Percentiles rank a stretch among this genome's conserved stretches.
These are phyloP conservation scores for Erethizon dorsatum DNA, from an alignment of 2,797 vertebrate genomes.

Conservation along the genomic window DNA sequence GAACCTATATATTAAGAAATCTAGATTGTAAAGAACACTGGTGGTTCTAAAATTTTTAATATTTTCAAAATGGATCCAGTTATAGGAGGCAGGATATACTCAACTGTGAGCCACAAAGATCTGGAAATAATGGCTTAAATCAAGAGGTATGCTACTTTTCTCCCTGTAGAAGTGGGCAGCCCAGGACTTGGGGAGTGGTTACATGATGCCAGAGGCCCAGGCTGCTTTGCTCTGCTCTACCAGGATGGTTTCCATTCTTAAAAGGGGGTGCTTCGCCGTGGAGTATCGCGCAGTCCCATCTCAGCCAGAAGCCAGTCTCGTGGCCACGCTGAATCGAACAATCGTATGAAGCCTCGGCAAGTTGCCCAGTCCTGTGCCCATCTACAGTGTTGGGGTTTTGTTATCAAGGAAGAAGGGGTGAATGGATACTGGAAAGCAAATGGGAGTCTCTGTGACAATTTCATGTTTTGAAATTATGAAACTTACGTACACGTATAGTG, in stretches of 20 bases:
- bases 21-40: not conserved
- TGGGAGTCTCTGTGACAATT: not conserved
- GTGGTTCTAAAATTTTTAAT: not conserved
- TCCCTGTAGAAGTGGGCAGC: not conserved
- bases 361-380: not conserved
- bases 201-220: not conserved
- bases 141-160: not conserved
- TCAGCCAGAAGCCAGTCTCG: too few species aligned
- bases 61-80: constrained; percentile 3
- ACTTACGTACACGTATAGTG: not conserved
- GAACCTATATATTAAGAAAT: constrained; percentile 27
- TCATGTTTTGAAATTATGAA: constrained; percentile 21
- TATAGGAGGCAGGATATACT: not conserved
- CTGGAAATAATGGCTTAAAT: constrained; percentile 13
- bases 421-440: not conserved
- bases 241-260: not conserved
- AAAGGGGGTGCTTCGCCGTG: not conserved
- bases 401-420: not conserved
- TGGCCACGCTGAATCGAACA: not conserved
- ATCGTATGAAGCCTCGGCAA: not conserved
- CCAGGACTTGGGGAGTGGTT: not conserved
- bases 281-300: not conserved
- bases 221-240: not conserved
- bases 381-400: not conserved
- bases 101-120: not conserved